Evolutionary conservation across 2,888 invertebrate species (phyloP), one percentile per base, ranked within the genome.

Genomic region (Ptychoptera contaminata): DNA sequence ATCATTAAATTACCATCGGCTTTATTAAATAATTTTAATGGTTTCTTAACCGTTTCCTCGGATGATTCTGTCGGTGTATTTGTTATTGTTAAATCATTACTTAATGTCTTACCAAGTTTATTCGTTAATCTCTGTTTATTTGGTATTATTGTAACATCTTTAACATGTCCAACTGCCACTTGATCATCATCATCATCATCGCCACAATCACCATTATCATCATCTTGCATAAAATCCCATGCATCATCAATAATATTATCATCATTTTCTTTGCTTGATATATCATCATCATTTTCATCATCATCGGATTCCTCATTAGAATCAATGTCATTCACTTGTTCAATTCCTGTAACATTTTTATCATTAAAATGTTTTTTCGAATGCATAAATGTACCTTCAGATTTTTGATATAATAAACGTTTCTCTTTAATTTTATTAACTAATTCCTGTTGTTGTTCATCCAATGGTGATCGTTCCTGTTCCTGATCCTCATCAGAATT

Each of bases 131-230:
- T 59, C 46, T 59, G 60, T 44, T 49, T 58, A 52, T 67, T 62
- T 7, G 65, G 63, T 45, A 53, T 57, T 7, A 69, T 64, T 44
- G 62, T 63, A 37, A 63, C 61, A 34, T 59, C 55, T 44, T 60
- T 65, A 2, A 64, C 59, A 47, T 65, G 42, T 30, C 68, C 65
- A 34, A 65, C 63, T 46, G 61, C 58, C 46, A 67, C 67, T 11
- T 53, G 42, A 11, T 8, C 54, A 51, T 10, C 42, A 45, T 53
- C 34, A 2, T 46, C 47, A 10, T 36, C 30, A 4, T 46, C 46
- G n/a, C 12, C 40, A 23, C 40, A 40, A 30, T 56, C 56, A 23
- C 56, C 56, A 31, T 40, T 31, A 10, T 44, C 42, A 38, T 53
- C 52, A 4, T 50, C 41, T 14, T 53, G 38, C 50, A 1, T 54